Base-by-base conservation (phyloP, 2,797 vertebrate genomes). In the Hippocampus kuda region DNA sequence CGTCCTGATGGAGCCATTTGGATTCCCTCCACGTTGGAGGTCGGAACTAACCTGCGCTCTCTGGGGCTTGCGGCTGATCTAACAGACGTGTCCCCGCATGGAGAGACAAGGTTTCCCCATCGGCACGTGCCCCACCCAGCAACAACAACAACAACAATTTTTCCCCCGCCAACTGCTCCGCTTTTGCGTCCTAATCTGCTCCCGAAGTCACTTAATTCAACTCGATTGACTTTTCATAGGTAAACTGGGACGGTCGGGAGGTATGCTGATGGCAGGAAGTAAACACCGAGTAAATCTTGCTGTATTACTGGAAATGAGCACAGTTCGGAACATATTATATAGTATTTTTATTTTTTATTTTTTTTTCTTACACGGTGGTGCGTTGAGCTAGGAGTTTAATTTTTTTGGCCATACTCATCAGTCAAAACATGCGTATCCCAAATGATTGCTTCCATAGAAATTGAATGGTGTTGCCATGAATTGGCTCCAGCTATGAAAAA, bases 1-100 rank as follows among this genome's bases (percentile, higher is more conserved):
- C 71, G 77, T 77, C 70, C 64, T 81, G 81, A 86, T 82, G 81
- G 81, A 83, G 81, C 77, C 70, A 79, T 81, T 79, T 76, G 74
- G 79, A 81, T 81, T 86, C 82, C 46, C 73, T 69, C 70, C 66
- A 24, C 75, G 87, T 78, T 84, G 83, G 77, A 85, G 86, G 83
- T 86, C 83, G 77, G 53, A 74, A 74, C 76, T 61, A 85, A 85
- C 81, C 73, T 80, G 78, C 79, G 82, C 69, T 73, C 68, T 74
- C 75, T 72, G 67, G 63, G 30, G 1, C 72, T 46, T 44, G 77
- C 79, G 77, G 86, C 78, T 83, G 81, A 87, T 79, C 66, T 66
- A 51, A 72, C 79, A 71, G 74, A 80, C 81, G 60, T 77, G 84
- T 76, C 74, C 9, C 66, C 68, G 73, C 80, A 81, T 76, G 75